Conservation (phyloP, 2,888 invertebrate species). For the Netelia fuscicornis region DNA sequence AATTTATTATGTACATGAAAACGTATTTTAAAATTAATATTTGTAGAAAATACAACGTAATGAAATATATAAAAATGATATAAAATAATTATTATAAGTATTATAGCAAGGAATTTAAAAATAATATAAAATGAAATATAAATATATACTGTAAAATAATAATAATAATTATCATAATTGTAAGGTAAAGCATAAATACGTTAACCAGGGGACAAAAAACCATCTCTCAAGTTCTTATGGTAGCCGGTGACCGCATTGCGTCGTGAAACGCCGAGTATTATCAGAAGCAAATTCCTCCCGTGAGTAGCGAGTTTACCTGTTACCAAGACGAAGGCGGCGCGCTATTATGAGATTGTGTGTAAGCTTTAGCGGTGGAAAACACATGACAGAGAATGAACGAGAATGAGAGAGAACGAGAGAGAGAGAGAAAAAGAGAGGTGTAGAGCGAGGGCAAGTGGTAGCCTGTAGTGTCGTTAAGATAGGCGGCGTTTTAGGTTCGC, state of each 20-base stretch:
- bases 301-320: constrained; percentile 22
- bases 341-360: constrained; percentile 45
- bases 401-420: neutral
- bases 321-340: constrained; percentile 54
- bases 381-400: neutral
- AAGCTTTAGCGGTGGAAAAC: constrained; percentile 29
- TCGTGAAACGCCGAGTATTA: constrained; percentile 21
- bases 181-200: neutral
- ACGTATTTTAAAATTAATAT: no score
- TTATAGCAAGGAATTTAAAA: neutral
- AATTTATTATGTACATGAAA: no score
- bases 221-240: constrained; percentile 33
- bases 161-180: constrained; percentile 2
- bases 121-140: neutral
- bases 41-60: no score
- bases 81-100: no score
- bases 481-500: constrained; percentile 70
- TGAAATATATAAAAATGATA: no score
- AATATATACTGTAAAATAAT: neutral
- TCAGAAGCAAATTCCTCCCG: constrained; percentile 46
- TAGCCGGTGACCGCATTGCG: constrained; percentile 63
- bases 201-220: neutral
- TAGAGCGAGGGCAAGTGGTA: constrained; percentile 1
- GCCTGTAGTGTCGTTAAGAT: constrained; percentile 70
- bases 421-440: neutral